Percentiles rank a stretch among this genome's conserved stretches.
Conservation (phyloP, 2,797 vertebrate genomes). For the Apogon talboti region DNA sequence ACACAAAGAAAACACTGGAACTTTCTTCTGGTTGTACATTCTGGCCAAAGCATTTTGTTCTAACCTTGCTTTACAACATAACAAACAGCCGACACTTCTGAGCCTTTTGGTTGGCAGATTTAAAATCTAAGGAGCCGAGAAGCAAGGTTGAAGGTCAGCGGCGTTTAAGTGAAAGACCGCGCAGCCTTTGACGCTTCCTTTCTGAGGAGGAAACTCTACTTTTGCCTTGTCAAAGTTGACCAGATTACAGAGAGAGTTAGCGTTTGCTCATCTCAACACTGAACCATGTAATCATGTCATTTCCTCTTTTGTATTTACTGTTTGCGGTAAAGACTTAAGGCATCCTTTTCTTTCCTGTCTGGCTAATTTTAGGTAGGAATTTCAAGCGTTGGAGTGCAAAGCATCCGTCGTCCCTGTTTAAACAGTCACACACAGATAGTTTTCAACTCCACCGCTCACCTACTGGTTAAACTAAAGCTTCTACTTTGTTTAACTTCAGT, state of each 20-base stretch:
- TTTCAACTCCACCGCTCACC: conserved; percentile 14
- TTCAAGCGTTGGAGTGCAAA: conserved; percentile 70
- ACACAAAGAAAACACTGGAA: conserved; percentile 56
- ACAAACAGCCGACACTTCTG: conserved; percentile 32
- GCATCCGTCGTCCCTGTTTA: conserved; percentile 64
- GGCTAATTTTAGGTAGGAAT: conserved; percentile 82
- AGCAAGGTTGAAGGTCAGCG: conserved; percentile 50
- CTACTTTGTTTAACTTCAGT: conserved; percentile 33
- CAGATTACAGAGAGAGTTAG: conserved; percentile 26
- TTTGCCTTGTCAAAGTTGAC: conserved; percentile 14
- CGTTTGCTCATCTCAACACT: conserved; percentile 43
- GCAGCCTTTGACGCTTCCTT: conserved; percentile 15
- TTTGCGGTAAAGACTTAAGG: conserved; percentile 54
- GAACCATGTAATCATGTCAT: conserved; percentile 60
- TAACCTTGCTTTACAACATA: conserved; percentile 2
- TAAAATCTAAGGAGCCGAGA: conserved; percentile 42
- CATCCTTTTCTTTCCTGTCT: conserved; percentile 68
- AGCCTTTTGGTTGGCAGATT: conserved; percentile 22
- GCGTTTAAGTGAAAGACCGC: conserved; percentile 43
- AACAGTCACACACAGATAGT: conserved; percentile 30
- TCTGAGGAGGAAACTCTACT: conserved; percentile 1
- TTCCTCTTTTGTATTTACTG: conserved; percentile 58
- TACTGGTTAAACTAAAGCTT: conserved; percentile 31
- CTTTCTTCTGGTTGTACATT: conserved; percentile 36
- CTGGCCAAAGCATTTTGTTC: conserved; percentile 14